Conservation (phyloP, 2,888 invertebrate species). For the Trichogramma dendrolimi region DNA sequence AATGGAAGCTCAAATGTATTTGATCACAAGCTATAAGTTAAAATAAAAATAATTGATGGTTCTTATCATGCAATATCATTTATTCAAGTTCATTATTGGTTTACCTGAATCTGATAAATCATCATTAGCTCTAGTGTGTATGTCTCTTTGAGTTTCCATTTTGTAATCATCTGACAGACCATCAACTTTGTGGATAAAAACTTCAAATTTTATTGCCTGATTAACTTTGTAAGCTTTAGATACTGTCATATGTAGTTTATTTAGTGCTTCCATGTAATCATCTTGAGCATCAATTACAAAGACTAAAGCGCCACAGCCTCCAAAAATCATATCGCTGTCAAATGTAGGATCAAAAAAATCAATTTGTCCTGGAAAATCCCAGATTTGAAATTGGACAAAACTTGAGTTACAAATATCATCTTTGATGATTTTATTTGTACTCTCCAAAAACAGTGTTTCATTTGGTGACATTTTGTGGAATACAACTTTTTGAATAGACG, state of each 20-base stretch:
- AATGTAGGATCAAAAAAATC: constrained; percentile 96
- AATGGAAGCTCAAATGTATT: constrained; percentile 88
- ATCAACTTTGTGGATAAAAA: constrained; percentile 99
- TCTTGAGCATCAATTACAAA: constrained; percentile 99
- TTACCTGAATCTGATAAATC: constrained; percentile 82
- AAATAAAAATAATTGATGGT: background rate
- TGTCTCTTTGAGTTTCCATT: constrained; percentile 98
- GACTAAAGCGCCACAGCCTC: constrained; percentile 93
- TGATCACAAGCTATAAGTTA: constrained; percentile 63
- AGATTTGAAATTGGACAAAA: constrained; percentile 99
- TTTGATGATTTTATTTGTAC: constrained; percentile 96
- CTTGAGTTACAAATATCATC: constrained; percentile 96
- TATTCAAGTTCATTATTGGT: background rate
- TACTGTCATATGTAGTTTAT: constrained; percentile 87
- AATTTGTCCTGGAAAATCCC: constrained; percentile 99
- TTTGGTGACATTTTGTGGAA: constrained; percentile 99
- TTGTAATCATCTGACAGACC: constrained; percentile 98
- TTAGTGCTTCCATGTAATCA: constrained; percentile 94
- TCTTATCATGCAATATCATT: background rate
- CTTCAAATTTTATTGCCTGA: constrained; percentile 94
- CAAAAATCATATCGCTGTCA: constrained; percentile 94
- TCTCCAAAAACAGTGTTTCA: constrained; percentile 96
- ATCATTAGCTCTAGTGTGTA: constrained; percentile 94
- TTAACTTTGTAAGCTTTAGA: constrained; percentile 94
- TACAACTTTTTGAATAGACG: constrained; percentile 99